Evolutionary conservation across 2,888 invertebrate genomes (phyloP).

Genomic region (Diarsia rubi): DNA sequence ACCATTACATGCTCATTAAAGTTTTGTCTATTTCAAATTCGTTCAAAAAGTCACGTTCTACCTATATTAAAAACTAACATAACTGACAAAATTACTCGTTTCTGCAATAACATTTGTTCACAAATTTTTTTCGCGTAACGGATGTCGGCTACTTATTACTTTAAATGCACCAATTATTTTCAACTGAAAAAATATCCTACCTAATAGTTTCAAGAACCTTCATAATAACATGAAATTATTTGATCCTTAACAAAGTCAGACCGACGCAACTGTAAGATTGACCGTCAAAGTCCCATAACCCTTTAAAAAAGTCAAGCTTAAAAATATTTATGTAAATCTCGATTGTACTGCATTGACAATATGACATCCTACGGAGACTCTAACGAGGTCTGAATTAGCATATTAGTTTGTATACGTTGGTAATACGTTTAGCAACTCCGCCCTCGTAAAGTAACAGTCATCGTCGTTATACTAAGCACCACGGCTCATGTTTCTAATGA

Average conservation of each 20-base stretch:
- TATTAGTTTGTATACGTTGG: constrained; percentile 68
- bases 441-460: constrained; percentile 69
- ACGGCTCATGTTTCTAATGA: constrained; percentile 70
- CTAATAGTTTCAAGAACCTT: constrained; percentile 29
- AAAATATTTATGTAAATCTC: constrained; percentile 69
- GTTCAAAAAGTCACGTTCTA: constrained; percentile 49
- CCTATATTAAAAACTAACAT: constrained; percentile 40
- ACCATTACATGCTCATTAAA: constrained; percentile 18
- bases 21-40: constrained; percentile 21
- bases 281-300: constrained; percentile 44
- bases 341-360: constrained; percentile 68
- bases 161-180: constrained; percentile 3
- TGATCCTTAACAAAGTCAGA: constrained; percentile 11
- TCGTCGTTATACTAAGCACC: constrained; percentile 58
- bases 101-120: constrained; percentile 28
- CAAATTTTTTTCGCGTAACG: constrained; percentile 31
- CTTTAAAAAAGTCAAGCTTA: constrained; percentile 46
- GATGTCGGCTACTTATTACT: constrained; percentile 21
- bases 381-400: constrained; percentile 72
- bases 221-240: constrained; percentile 12
- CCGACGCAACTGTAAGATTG: constrained; percentile 11
- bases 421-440: constrained; percentile 76
- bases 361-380: constrained; percentile 66
- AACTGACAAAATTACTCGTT: constrained; percentile 21
- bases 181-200: background rate